Conservation (phyloP, 2,888 invertebrate species). For the Lumbricus terrestris region DNA sequence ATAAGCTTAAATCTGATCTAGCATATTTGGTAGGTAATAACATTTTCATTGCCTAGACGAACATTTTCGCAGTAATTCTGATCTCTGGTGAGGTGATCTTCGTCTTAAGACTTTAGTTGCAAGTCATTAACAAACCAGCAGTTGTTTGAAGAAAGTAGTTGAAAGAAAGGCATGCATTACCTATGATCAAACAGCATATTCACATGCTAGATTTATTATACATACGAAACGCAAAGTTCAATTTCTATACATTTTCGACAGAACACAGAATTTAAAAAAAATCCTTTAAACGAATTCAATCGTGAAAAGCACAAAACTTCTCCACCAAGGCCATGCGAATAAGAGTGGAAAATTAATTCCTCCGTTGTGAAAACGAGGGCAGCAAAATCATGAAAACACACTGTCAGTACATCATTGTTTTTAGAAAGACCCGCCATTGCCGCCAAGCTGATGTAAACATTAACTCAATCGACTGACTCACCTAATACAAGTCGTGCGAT, state of each 20-base stretch:
- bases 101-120: background rate
- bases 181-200: background rate
- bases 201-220: background rate
- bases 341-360: background rate
- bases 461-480: background rate
- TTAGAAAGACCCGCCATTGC: slow-evolving; percentile 11
- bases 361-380: background rate
- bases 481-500: background rate
- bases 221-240: background rate
- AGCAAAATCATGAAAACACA: background rate
- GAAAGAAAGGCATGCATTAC: no score
- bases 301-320: background rate
- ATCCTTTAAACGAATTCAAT: no score
- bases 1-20: background rate
- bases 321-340: background rate
- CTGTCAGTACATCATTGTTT: background rate
- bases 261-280: background rate
- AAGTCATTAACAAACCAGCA: background rate
- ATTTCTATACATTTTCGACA: background rate
- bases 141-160: background rate
- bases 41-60: background rate
- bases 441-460: background rate
- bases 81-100: background rate
- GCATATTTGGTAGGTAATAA: background rate
- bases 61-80: background rate